Conservation (phyloP, 2,797 vertebrate species). For the Loris lydekkerianus region DNA sequence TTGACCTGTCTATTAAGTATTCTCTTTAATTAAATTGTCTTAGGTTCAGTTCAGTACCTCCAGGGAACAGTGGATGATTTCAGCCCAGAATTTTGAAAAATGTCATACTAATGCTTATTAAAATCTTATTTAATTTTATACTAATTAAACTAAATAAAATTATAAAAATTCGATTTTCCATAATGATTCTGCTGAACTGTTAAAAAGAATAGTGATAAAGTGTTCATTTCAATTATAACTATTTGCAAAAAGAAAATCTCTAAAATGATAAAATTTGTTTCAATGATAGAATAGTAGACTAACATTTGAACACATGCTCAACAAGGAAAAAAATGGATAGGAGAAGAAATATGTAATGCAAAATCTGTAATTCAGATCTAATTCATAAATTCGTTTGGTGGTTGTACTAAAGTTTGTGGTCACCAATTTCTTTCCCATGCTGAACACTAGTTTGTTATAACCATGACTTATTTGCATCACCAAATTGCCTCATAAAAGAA, state of each 20-base stretch:
- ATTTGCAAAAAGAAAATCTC: neutral
- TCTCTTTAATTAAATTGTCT: constrained; percentile 62
- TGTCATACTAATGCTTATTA: constrained; percentile 13
- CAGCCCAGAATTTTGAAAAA: constrained; percentile 47
- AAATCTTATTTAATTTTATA: constrained; percentile 48
- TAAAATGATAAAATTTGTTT: constrained; percentile 43
- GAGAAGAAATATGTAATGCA: neutral
- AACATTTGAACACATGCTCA: neutral
- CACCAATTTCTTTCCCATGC: neutral
- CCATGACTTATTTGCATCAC: constrained; percentile 9
- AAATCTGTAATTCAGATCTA: constrained; percentile 35
- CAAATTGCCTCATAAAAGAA: constrained; percentile 51
- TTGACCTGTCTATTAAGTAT: constrained; percentile 30
- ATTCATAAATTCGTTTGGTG: neutral
- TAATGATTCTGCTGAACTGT: neutral
- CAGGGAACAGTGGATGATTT: constrained; percentile 45
- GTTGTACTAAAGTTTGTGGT: neutral
- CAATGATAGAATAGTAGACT: neutral
- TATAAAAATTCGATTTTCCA: neutral
- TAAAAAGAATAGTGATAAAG: neutral
- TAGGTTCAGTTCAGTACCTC: neutral
- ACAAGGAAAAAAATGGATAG: neutral
- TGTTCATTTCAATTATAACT: constrained; percentile 25
- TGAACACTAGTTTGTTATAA: constrained; percentile 2
- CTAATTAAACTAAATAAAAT: constrained; percentile 58